Conservation (phyloP, 92 coral and sea anemone species). For the Actinernus sp. region DNA sequence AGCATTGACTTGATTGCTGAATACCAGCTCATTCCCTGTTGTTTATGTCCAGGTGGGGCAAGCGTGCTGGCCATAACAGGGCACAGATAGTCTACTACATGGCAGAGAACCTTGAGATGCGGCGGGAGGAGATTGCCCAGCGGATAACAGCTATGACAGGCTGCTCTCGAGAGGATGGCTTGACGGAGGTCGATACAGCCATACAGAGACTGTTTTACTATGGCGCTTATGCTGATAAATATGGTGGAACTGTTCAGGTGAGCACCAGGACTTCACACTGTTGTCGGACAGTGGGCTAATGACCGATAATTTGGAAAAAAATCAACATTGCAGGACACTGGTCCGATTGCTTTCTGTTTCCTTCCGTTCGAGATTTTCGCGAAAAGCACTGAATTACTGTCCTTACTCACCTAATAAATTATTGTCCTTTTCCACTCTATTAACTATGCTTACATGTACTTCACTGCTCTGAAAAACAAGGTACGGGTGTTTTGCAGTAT, state of each 20-base stretch:
- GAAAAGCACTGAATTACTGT: too few relatives aligned
- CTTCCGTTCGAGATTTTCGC: too few relatives aligned
- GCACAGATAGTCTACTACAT: slow-evolving; percentile 96
- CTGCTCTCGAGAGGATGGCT: slow-evolving; percentile 71
- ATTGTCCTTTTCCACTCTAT: too few relatives aligned
- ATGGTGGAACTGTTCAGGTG: slow-evolving; percentile 95
- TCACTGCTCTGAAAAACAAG: too few relatives aligned
- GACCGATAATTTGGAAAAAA: background rate
- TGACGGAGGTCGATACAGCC: slow-evolving; percentile 82
- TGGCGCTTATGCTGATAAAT: slow-evolving; percentile 98
- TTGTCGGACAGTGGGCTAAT: background rate
- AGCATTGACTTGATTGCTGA: too few relatives aligned
- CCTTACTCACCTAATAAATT: too few relatives aligned
- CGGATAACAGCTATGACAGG: slow-evolving; percentile 87
- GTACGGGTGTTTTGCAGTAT: too few relatives aligned
- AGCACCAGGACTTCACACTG: too few relatives aligned
- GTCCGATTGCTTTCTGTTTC: too few relatives aligned
- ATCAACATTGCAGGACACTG: background rate
- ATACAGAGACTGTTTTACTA: slow-evolving; percentile 93
- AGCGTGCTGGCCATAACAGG: slow-evolving; percentile 94
- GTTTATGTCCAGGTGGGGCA: slow-evolving; percentile 99
- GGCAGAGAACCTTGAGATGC: slow-evolving; percentile 95
- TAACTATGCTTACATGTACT: too few relatives aligned
- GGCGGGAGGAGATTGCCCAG: slow-evolving; percentile 82
- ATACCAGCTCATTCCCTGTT: too few relatives aligned